These are phyloP conservation scores for Amphiura filiformis DNA, from an alignment of 35 echinoderm and acorn worm genomes.

Conservation along the genomic window DNA sequence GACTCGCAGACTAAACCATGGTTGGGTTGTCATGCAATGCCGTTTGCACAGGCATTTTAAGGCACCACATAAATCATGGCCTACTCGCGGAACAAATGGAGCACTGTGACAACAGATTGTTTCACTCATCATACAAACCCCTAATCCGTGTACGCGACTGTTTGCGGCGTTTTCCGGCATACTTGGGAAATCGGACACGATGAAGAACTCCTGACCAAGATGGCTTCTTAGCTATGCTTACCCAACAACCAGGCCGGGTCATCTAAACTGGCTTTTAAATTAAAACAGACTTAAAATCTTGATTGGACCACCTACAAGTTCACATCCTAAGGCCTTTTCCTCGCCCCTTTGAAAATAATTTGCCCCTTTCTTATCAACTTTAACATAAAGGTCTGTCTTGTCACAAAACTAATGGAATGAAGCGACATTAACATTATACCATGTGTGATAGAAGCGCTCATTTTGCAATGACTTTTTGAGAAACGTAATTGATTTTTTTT, in stretches of 20 bases:
- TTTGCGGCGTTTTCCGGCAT: neutral
- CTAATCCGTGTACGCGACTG: neutral
- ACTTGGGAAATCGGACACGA: conserved; percentile 2
- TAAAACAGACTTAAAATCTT: neutral
- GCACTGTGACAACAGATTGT: neutral
- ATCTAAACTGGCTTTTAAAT: neutral
- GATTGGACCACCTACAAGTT: neutral
- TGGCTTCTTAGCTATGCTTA: conserved; percentile 1
- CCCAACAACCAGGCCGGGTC: conserved; percentile 4
- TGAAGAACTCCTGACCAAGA: neutral
- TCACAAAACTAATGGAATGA: neutral
- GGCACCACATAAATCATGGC: conserved; percentile 3
- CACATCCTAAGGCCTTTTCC: neutral
- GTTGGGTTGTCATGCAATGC: neutral
- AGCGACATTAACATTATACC: neutral
- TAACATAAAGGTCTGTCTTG: neutral
- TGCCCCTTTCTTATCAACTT: neutral
- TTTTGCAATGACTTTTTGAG: neutral
- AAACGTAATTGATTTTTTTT: neutral
- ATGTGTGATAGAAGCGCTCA: neutral
- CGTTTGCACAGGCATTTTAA: conserved; percentile 1
- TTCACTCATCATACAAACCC: neutral
- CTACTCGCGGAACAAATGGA: conserved; percentile 3
- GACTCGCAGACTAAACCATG: neutral
- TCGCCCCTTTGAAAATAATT: neutral